Base-by-base conservation (phyloP, 2,888 invertebrate genomes). In the Parnassius apollo region DNA sequence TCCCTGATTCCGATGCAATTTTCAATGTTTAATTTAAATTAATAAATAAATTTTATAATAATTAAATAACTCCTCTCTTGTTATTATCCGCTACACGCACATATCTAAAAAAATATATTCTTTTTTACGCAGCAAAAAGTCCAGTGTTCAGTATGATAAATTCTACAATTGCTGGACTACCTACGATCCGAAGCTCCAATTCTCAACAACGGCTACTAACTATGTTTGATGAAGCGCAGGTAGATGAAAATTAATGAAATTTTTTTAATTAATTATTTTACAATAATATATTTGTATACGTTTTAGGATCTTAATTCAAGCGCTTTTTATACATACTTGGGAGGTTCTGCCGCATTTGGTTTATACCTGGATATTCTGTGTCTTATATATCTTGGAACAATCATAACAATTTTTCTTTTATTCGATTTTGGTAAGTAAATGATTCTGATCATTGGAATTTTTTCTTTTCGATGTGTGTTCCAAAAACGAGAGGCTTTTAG, bases 91-190 rank as follows among this genome's bases (percentile, higher is more conserved):
- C 45, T 2, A 56, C 12, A 12, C n/a, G 9, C 57, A 44, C 8
- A 55, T 11, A 46, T 10, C 2, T 51, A 42, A 18, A 18, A 18
- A n/a, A 48, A 22, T 42, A 11, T 46, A 46, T 12, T 2, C n/a
- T 46, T 46, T 46, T 46, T 46, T 46, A 46, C 1, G 61, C 85
- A 96, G 96, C 95, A 22, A 94, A 95, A 68, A 96, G 96, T 76
- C 96, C 97, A 0, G 95, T 97, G 1, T 96, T 96, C 77, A 94
- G 96, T 8, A 96, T 96, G 86, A 89, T 97, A 42, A 95, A 94
- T 70, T 94, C 96, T 2, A 94, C 96, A 0, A 88, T 97, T 51
- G 92, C 94, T 66, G 97, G 97, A 12, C 85, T 97, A 9, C 88
- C 95, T 0, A 96, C 96, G 0, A 95, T 97, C 18, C 91, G 97